Conservation (phyloP, 2,797 vertebrate genomes). For the Pteropus rufus region DNA sequence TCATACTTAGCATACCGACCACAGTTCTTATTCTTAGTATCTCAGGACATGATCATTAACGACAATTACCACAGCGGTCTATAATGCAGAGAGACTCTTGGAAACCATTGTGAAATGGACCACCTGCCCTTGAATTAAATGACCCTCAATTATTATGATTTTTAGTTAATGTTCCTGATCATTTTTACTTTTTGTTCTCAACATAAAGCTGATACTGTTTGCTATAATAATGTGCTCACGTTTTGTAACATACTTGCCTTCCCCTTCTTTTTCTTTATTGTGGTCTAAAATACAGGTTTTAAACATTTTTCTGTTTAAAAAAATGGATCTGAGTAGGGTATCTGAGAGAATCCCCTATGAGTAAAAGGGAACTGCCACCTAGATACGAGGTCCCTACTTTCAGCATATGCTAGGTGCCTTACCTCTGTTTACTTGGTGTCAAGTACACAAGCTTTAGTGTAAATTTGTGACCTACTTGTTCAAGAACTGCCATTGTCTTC, state of each 20-base stretch:
- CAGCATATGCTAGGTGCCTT: background rate
- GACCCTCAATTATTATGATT: background rate
- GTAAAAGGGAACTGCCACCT: background rate
- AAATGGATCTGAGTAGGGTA: background rate
- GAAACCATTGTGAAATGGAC: background rate
- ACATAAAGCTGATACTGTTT: background rate
- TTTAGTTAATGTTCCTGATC: background rate
- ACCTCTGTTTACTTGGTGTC: background rate
- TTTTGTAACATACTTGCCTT: background rate
- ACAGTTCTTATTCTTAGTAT: background rate
- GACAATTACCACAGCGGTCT: background rate
- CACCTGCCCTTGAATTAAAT: background rate
- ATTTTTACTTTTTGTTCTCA: background rate
- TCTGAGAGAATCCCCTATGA: background rate
- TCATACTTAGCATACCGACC: background rate
- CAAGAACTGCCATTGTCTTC: background rate
- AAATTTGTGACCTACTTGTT: background rate
- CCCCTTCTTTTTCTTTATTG: background rate
- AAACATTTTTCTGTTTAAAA: background rate
- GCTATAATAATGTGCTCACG: background rate
- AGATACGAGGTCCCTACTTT: background rate
- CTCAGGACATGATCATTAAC: background rate
- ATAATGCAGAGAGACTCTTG: background rate
- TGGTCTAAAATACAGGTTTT: background rate
- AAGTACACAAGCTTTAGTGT: background rate